phyloP scores from a whole-genome alignment of 2,113 vertebrate genomes.

The Columba livia region DNA sequence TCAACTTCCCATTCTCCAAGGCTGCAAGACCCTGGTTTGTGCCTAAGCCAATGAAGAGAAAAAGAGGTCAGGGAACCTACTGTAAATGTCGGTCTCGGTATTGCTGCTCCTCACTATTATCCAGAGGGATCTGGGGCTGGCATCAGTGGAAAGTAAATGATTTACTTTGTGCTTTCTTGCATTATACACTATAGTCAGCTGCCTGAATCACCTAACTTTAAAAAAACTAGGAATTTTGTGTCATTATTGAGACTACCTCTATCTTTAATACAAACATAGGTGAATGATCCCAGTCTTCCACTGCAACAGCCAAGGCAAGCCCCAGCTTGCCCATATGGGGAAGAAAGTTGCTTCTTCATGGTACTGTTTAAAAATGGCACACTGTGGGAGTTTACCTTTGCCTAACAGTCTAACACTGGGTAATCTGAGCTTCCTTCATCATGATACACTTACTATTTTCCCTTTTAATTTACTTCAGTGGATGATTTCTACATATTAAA shows the following conservation, averaged over 20 bases:
- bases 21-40: not conserved
- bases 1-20: not conserved
- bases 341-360: not conserved
- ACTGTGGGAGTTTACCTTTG: not conserved
- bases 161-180: not conserved
- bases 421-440: not conserved
- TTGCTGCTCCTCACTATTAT: not conserved
- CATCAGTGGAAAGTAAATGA: not conserved
- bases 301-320: not conserved
- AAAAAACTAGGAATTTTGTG: not conserved
- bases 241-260: not conserved
- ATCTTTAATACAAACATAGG: not conserved
- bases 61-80: not conserved
- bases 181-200: not conserved
- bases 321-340: not conserved
- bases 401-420: conserved; percentile 3
- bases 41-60: not conserved
- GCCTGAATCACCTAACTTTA: not conserved
- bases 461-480: not conserved
- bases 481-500: not conserved
- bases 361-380: not conserved
- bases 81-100: not conserved
- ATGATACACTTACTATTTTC: not conserved
- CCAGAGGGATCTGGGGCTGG: not conserved
- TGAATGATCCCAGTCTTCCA: not conserved